Base-by-base conservation (phyloP, 1,140 invertebrate species). In the Hypsibius dujardini region DNA sequence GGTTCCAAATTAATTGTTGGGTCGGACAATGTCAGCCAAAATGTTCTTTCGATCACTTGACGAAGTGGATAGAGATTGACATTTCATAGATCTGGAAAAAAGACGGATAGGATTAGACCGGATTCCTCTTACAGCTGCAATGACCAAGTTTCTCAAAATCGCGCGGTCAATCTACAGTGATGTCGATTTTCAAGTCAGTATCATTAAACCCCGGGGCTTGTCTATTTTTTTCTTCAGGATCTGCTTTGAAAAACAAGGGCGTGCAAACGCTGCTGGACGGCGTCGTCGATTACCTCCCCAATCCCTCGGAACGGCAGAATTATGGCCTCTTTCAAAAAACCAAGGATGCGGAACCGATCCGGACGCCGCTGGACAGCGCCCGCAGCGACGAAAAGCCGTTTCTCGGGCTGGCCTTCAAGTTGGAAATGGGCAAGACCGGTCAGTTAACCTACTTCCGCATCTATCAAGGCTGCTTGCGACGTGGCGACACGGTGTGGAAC, bases 161-260 rank as follows among this genome's bases (percentile, higher is more conserved):
- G n/a, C n/a, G n/a, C n/a, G n/a, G n/a, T n/a, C n/a, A n/a, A n/a
- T n/a, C n/a, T n/a, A n/a, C n/a, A n/a, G n/a, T n/a, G n/a, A n/a
- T n/a, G n/a, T n/a, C n/a, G n/a, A n/a, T n/a, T n/a, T n/a, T n/a
- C n/a, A n/a, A n/a, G n/a, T n/a, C n/a, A n/a, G n/a, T n/a, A n/a
- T n/a, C n/a, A n/a, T n/a, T n/a, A n/a, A n/a, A n/a, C n/a, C n/a
- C n/a, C n/a, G n/a, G n/a, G n/a, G n/a, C n/a, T n/a, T n/a, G n/a
- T n/a, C n/a, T n/a, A n/a, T n/a, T n/a, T n/a, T 80, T 84, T 12
- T 71, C 83, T 47, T 74, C 82, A 72, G 83, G 83, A n/a, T 77
- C 92, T 45, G 95, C 95, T 1, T 80, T 98, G n/a, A 98, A 97
- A 79, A 99, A 99, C 79, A 96, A 92, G 82, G 96, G 95, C 12